Evolutionary conservation across 2,797 vertebrate species (phyloP), one percentile per base, ranked within the genome.

Genomic region (Sylvia borin): DNA sequence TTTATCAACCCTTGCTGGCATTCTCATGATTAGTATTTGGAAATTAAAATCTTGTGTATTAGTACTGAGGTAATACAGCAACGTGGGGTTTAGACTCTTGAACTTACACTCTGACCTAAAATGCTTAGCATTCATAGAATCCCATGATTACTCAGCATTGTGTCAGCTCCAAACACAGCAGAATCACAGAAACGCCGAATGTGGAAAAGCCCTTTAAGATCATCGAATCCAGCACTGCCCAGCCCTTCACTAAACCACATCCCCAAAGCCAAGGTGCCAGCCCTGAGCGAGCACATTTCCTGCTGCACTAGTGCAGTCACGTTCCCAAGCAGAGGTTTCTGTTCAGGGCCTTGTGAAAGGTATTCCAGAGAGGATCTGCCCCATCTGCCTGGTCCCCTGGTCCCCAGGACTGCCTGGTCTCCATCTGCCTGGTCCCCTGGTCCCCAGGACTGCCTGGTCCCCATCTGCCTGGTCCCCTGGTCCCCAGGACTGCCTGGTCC

Each of bases 221-320:
- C n/a, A 24, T 11, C 0, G 0, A 40, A n/a, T 3, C 12, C 45
- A 77, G 51, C 87, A 16, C 9, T 57, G 64, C 71, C 71, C 45
- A 58, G 29, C 10, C 87, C 38, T 45, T n/a, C 57, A 25, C 7
- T 11, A n/a, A 26, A 13, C 7, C 57, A n/a, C 0, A 32, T 4
- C 3, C 64, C 20, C n/a, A n/a, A n/a, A n/a, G n/a, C n/a, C n/a
- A n/a, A n/a, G 38, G n/a, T 24, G 42, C n/a, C 36, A 77, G 10
- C 11, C 42, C 22, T 8, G 22, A 61, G 31, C 3, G 13, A 54
- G 62, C 38, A 61, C 17, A 42, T 89, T 65, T 54, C 24, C 29
- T 61, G 31, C 18, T 12, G 21, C 17, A 43, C 2, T 34, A 47
- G 9, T 1, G 4, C 54, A 24, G 51, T 36, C 47, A 24, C 0